Evolutionary conservation across 1,140 invertebrate genomes (phyloP).

Genomic region (Drosophila chauvacae): DNA sequence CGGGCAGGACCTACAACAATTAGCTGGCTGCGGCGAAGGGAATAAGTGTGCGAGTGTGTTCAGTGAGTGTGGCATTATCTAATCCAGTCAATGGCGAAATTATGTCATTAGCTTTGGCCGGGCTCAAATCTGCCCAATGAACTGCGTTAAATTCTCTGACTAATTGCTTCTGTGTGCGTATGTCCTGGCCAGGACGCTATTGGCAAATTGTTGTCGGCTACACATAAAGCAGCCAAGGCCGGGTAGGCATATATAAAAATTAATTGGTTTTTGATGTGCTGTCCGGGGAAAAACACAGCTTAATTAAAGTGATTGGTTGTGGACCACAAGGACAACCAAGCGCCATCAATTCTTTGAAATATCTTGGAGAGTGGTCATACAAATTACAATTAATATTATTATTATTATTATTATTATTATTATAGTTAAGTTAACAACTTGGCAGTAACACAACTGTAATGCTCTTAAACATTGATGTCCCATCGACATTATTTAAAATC

Average conservation of each 20-base stretch:
- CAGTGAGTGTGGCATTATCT: slow-evolving; percentile 43
- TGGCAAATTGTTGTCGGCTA: slow-evolving; percentile 39
- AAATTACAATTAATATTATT: too few relatives aligned
- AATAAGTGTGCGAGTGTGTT: slow-evolving; percentile 12
- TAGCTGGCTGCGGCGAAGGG: slow-evolving; percentile 23
- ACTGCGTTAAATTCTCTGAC: slow-evolving; percentile 74
- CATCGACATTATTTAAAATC: slow-evolving; percentile 5
- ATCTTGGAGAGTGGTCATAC: neutral
- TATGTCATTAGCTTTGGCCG: slow-evolving; percentile 70
- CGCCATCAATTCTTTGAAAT: neutral
- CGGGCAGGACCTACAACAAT: slow-evolving; percentile 62
- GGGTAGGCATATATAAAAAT: slow-evolving; percentile 58
- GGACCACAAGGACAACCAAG: slow-evolving; percentile 2
- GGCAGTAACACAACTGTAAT: too few relatives aligned
- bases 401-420: too few relatives aligned
- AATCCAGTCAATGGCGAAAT: slow-evolving; percentile 68
- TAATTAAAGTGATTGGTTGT: slow-evolving; percentile 37
- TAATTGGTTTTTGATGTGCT: slow-evolving; percentile 73
- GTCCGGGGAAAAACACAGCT: slow-evolving; percentile 12
- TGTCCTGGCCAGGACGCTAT: slow-evolving; percentile 36
- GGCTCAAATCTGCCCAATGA: slow-evolving; percentile 72
- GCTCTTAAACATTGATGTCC: neutral
- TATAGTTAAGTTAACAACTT: neutral
- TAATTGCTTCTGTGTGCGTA: slow-evolving; percentile 69
- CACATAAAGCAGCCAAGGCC: slow-evolving; percentile 23